Percentiles rank a stretch among this genome's conserved stretches.
Conservation (phyloP, 2,113 vertebrate species). For the Thryonomys swinderianus region DNA sequence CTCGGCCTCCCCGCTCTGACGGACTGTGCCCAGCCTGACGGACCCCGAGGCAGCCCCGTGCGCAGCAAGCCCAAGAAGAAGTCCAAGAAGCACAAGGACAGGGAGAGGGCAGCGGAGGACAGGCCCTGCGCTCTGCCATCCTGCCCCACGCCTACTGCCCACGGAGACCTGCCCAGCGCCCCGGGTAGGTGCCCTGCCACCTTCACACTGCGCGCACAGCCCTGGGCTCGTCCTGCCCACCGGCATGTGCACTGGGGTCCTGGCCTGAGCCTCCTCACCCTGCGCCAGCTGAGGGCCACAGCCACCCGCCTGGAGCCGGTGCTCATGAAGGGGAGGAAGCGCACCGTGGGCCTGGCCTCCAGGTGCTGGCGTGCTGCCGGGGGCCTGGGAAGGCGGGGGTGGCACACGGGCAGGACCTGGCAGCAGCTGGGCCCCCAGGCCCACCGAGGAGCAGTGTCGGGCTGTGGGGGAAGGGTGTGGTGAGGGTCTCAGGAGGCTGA, state of each 20-base stretch:
- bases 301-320: too few species aligned
- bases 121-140: constrained; percentile 82
- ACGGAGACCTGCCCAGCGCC: constrained; percentile 84
- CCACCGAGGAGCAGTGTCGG: background rate
- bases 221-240: too few species aligned
- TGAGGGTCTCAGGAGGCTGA: background rate
- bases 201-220: too few species aligned
- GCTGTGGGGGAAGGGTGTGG: background rate
- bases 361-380: too few species aligned
- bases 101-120: constrained; percentile 87
- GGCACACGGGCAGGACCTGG: too few species aligned
- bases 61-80: constrained; percentile 93
- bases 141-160: constrained; percentile 84
- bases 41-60: constrained; percentile 78
- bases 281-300: too few species aligned
- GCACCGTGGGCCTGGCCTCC: too few species aligned
- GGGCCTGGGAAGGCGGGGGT: background rate
- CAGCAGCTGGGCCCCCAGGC: background rate
- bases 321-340: too few species aligned
- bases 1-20: constrained; percentile 84
- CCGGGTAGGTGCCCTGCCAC: constrained; percentile 85
- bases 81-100: constrained; percentile 97
- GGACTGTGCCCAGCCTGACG: constrained; percentile 83
- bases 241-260: too few species aligned
- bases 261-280: too few species aligned